These are phyloP conservation scores for Oryctes rhinoceros DNA, from an alignment of 1,140 invertebrate species.

Conservation along the genomic window DNA sequence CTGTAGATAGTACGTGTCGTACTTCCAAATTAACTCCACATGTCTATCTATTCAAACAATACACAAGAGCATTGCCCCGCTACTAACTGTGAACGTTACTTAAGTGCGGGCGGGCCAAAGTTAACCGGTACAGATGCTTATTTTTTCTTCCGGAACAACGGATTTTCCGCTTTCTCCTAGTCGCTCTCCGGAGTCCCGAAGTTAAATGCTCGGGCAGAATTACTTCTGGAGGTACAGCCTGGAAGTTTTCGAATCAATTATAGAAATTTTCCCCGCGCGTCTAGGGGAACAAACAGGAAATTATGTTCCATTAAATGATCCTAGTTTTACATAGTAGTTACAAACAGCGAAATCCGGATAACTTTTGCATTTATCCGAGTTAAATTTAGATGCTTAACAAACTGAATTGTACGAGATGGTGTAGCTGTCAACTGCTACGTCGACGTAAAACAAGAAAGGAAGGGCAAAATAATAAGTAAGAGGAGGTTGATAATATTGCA, in stretches of 20 bases:
- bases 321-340: conserved; percentile 35
- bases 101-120: too few relatives aligned
- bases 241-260: conserved; percentile 30
- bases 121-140: too few relatives aligned
- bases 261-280: conserved; percentile 19
- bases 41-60: too few relatives aligned
- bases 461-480: too few relatives aligned
- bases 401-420: not conserved
- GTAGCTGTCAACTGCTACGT: too few relatives aligned
- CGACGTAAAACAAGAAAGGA: too few relatives aligned
- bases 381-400: not conserved
- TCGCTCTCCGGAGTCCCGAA: conserved; percentile 6
- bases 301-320: conserved; percentile 10
- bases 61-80: too few relatives aligned
- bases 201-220: conserved; percentile 29
- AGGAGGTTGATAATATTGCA: too few relatives aligned
- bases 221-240: not conserved
- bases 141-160: not conserved
- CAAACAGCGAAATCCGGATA: not conserved
- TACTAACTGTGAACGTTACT: too few relatives aligned
- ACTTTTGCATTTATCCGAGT: not conserved
- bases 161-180: not conserved
- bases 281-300: conserved; percentile 14
- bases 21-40: too few relatives aligned
- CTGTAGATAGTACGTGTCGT: too few relatives aligned